These are phyloP conservation scores for Fragum whitleyi DNA, from an alignment of 2,888 invertebrate genomes.

Conservation along the genomic window DNA sequence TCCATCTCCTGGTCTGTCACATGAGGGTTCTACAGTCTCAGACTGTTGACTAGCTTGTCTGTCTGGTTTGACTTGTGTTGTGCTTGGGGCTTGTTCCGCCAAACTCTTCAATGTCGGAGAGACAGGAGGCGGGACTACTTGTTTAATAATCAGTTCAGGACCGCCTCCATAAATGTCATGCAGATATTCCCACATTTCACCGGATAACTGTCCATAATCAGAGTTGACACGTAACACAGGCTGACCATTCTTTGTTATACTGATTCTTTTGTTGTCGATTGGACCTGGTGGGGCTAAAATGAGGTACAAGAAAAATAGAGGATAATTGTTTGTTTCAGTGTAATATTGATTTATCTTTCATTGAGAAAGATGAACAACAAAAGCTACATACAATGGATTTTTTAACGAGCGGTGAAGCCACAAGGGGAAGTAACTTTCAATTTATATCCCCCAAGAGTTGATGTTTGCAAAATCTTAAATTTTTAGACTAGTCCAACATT, in stretches of 20 bases:
- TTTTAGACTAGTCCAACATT: too few species aligned
- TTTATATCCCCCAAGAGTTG: too few species aligned
- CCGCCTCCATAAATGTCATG: slow-evolving; percentile 95
- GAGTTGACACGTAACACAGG: slow-evolving; percentile 79
- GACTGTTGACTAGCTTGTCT: slow-evolving; percentile 6
- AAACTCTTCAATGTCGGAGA: slow-evolving; percentile 35
- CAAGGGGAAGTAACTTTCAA: too few species aligned
- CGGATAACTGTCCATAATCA: slow-evolving; percentile 89
- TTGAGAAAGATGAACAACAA: too few species aligned
- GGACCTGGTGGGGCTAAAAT: slow-evolving; percentile 92
- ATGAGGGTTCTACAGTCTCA: neutral
- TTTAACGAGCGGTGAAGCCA: too few species aligned
- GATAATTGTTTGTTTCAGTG: too few species aligned
- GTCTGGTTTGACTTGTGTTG: slow-evolving; percentile 33
- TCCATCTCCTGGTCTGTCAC: neutral
- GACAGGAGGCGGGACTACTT: slow-evolving; percentile 42
- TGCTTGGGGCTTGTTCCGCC: slow-evolving; percentile 51
- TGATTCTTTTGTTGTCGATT: slow-evolving; percentile 93
- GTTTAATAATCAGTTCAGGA: slow-evolving; percentile 89
- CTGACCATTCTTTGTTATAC: slow-evolving; percentile 83
- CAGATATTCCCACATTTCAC: slow-evolving; percentile 95
- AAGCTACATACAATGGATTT: too few species aligned
- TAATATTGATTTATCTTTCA: too few species aligned
- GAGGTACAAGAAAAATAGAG: neutral
- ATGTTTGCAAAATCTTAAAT: too few species aligned